These are phyloP conservation scores for Ardeotis arabs DNA, from an alignment of 2,113 vertebrate genomes.

Conservation along the genomic window DNA sequence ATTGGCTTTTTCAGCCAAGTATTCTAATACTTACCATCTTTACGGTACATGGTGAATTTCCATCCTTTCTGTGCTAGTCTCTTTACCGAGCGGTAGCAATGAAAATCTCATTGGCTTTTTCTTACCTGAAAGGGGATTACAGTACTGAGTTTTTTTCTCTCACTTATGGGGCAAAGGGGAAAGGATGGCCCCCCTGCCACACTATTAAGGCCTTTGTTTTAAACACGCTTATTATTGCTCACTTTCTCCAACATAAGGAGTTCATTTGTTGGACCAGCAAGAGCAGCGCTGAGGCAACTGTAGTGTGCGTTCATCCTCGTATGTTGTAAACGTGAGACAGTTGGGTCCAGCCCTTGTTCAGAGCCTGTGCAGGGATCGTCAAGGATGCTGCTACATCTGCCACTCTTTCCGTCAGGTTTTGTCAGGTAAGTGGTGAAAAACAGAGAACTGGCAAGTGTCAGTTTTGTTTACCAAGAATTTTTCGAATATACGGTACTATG, in stretches of 20 bases:
- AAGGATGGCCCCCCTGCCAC: not conserved
- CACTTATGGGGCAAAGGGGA: not conserved
- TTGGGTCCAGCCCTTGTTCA: not conserved
- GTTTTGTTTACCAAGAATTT: not conserved
- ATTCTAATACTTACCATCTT: not conserved
- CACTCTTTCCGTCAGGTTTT: not conserved
- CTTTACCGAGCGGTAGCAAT: not conserved
- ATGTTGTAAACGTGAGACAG: fast-evolving
- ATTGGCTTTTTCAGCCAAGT: not conserved
- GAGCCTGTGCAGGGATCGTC: not conserved
- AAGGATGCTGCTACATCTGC: not conserved
- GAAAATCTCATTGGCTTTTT: not conserved
- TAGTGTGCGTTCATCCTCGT: not conserved
- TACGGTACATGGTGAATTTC: not conserved
- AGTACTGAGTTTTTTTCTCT: not conserved
- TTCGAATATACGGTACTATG: not conserved
- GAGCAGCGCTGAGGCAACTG: not conserved
- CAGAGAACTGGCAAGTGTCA: not conserved
- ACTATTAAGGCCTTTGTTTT: not conserved
- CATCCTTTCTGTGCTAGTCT: not conserved
- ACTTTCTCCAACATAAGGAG: not conserved
- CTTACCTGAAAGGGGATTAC: not conserved
- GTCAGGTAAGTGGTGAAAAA: not conserved
- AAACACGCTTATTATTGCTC: not conserved
- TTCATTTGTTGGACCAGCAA: not conserved